Base-by-base conservation (phyloP, 1,140 invertebrate genomes). In the Lamellibrachia luymesi region DNA sequence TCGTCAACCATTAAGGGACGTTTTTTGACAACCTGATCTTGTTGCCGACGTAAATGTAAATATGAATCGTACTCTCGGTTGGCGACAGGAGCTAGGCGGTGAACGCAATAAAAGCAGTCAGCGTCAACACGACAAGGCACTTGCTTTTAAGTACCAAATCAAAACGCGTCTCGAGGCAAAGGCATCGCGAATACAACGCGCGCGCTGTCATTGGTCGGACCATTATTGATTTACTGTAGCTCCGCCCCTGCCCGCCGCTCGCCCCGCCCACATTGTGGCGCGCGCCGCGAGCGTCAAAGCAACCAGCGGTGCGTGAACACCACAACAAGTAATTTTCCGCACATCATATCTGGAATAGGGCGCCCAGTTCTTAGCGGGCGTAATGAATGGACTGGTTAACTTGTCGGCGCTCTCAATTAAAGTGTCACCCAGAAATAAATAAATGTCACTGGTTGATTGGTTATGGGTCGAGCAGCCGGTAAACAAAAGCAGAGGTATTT, bases 71-170 rank as follows among this genome's bases (percentile, higher is more conserved):
- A 22, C 25, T 80, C 64, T 80, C 64, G 2, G 13, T 22, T 80
- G 6, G 64, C 64, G 64, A 80, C 64, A 80, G 13, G 64, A 80
- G 38, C 38, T 38, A 38, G 13, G 13, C 64, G 4, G 64, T 22
- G 38, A 80, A 22, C 64, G 64, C 64, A 80, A 2, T 1, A 80
- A 80, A 80, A 80, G 64, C 13, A 22, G 25, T 80, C 25, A 10
- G 17, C 64, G 64, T 80, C 64, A 80, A 80, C 64, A 80, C 64
- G 6, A 22, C 64, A 80, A 8, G 64, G 64, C 64, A 17, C 64
- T 80, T 80, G 64, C 64, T 80, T 80, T 80, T 80, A 80, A 80
- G 64, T 80, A 80, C 64, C 64, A 80, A 80, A 80, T 80, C 64
- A 80, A 80, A 80, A 80, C 64, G 64, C 64, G 64, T 80, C 64